Conservation (phyloP, 2,888 invertebrate species). For the Lasioglossum villosulum region DNA sequence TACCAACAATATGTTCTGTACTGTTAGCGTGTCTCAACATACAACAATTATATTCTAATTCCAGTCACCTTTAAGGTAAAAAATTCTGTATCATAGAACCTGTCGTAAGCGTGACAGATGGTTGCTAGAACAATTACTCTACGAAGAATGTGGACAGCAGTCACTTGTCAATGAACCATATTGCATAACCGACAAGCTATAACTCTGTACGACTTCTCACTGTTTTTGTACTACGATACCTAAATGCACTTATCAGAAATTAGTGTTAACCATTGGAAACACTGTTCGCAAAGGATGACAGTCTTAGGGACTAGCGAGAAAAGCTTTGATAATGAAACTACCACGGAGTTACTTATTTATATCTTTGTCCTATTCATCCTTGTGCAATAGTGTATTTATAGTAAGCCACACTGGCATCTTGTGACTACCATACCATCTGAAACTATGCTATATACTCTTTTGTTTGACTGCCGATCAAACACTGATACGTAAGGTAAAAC, state of each 20-base stretch:
- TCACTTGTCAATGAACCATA: slow-evolving; percentile 53
- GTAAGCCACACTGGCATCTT: slow-evolving; percentile 73
- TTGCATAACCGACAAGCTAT: slow-evolving; percentile 64
- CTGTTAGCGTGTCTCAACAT: slow-evolving; percentile 21
- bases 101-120: slow-evolving; percentile 65
- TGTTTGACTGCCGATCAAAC: slow-evolving; percentile 23
- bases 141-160: slow-evolving; percentile 47
- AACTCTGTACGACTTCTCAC: slow-evolving; percentile 34
- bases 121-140: slow-evolving; percentile 59
- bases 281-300: slow-evolving; percentile 42
- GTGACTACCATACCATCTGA: slow-evolving; percentile 70
- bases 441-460: slow-evolving; percentile 44
- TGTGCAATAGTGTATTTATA: slow-evolving; percentile 81
- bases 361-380: slow-evolving; percentile 82
- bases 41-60: slow-evolving; percentile 60
- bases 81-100: slow-evolving; percentile 49
- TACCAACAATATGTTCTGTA: slow-evolving; percentile 27
- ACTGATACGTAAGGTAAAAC: slow-evolving; percentile 29
- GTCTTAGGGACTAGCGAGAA: slow-evolving; percentile 52
- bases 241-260: slow-evolving; percentile 24
- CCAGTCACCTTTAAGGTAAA: slow-evolving; percentile 57
- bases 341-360: slow-evolving; percentile 78
- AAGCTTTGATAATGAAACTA: slow-evolving; percentile 55
- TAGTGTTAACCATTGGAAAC: slow-evolving; percentile 27
- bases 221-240: slow-evolving; percentile 41